Base-by-base conservation (phyloP, 2,888 invertebrate species). In the Agriopis aurantiaria region DNA sequence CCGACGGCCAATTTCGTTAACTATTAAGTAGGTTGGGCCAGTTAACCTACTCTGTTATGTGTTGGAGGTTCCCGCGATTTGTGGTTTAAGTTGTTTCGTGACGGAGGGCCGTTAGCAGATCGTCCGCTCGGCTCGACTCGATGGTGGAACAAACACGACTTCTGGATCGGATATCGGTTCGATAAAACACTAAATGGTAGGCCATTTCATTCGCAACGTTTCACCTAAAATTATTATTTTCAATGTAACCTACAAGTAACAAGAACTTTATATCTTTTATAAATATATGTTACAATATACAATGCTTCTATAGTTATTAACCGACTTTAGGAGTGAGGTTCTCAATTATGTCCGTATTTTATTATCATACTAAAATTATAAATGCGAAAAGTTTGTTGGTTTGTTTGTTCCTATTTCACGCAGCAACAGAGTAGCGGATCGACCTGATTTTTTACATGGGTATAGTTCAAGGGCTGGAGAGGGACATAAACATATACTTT, bases 21-120 rank as follows among this genome's bases (percentile, higher is more conserved):
- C 70, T 74, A 74, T 75, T 72, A 72, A 73, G 68, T 70, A 73
- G 69, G 71, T 61, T 66, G 67, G 66, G 61, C 53, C 68, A 53
- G 66, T 69, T 68, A 67, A 60, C 53, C 60, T 59, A 63, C 67
- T 59, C 65, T 43, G 57, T 69, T 65, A 68, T 64, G 69, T 56
- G 59, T 17, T 12, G 62, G 57, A 56, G 66, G 63, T 60, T 65
- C 66, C 68, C 41, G 58, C 56, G 67, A 66, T 69, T 67, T 74
- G 74, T 57, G 62, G 69, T 65, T 66, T 64, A 66, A 63, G 49
- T 43, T 41, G 56, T n/a, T 67, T 61, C 55, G 67, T 67, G 67
- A 12, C 33, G 51, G 23, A 6, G 43, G 56, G 67, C 58, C 51
- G 68, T 63, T 68, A 17, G 62, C 56, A 61, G 61, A 33, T 56